Evolutionary conservation across 2,888 invertebrate genomes (phyloP).

Genomic region (Mythimna albipuncta): DNA sequence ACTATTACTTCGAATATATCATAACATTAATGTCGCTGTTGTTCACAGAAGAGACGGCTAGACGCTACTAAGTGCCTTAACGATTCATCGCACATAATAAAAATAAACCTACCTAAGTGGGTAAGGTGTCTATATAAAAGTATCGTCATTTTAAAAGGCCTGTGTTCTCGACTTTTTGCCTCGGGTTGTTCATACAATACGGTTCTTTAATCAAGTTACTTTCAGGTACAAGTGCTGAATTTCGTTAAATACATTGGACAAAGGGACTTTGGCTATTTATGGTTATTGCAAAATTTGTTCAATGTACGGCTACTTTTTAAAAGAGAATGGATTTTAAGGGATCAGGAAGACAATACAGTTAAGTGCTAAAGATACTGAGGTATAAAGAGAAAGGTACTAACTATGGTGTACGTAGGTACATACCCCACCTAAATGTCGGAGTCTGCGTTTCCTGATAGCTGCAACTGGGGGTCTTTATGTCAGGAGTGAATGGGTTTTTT

Average conservation of each 20-base stretch:
- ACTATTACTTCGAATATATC: not conserved
- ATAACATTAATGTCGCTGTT: conserved; percentile 18
- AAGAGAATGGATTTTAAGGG: not conserved
- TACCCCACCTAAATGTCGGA: no score
- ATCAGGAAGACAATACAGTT: conserved; percentile 15
- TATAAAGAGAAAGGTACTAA: not conserved
- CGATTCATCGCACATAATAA: conserved; percentile 12
- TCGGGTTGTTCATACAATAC: conserved; percentile 39
- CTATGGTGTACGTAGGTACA: not conserved
- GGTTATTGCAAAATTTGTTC: conserved; percentile 43
- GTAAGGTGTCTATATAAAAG: not conserved
- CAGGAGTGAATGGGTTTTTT: no score
- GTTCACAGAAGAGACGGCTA: not conserved
- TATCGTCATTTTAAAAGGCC: conserved; percentile 23
- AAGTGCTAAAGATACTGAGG: conserved; percentile 12
- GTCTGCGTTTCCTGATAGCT: no score
- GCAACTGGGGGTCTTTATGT: no score
- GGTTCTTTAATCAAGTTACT: conserved; percentile 50
- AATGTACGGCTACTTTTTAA: conserved; percentile 27
- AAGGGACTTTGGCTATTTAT: conserved; percentile 42
- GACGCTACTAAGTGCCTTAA: conserved; percentile 15
- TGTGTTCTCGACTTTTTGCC: conserved; percentile 24
- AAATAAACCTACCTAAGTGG: not conserved
- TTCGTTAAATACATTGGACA: conserved; percentile 42
- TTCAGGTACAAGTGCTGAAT: conserved; percentile 36